Conservation (phyloP, 2,113 vertebrate genomes). For the Eulemur rufifrons region DNA sequence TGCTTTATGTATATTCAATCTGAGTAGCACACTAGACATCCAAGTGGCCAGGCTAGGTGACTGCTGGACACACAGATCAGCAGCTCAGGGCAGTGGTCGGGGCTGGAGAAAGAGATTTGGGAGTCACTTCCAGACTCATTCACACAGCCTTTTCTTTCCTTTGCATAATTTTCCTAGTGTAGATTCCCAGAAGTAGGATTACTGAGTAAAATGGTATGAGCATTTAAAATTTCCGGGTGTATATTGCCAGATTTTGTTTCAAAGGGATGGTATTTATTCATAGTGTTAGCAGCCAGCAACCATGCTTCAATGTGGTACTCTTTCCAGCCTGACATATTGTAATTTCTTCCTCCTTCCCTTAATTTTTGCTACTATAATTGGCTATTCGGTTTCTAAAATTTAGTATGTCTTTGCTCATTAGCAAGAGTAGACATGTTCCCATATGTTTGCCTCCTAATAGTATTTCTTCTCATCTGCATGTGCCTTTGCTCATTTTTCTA, state of each 20-base stretch:
- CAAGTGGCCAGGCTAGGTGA: neutral
- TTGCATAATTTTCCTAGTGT: constrained; percentile 32
- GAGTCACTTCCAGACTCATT: constrained; percentile 24
- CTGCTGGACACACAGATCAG: neutral
- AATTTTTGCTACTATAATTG: constrained; percentile 47
- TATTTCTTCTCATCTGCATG: constrained; percentile 22
- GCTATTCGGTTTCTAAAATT: constrained; percentile 37
- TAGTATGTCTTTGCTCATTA: constrained; percentile 55
- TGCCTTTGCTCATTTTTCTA: constrained; percentile 40
- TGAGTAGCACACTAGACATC: neutral
- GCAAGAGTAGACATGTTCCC: constrained; percentile 32
- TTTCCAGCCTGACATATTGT: constrained; percentile 51
- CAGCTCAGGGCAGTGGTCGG: neutral
- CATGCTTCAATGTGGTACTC: constrained; percentile 18
- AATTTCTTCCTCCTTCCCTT: constrained; percentile 19
- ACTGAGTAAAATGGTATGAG: constrained; percentile 32
- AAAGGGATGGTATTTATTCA: constrained; percentile 38
- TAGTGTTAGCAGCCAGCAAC: constrained; percentile 33
- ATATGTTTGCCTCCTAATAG: constrained; percentile 36
- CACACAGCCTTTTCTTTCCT: constrained; percentile 26
- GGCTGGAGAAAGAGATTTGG: neutral
- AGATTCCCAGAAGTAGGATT: constrained; percentile 50
- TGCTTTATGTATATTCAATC: neutral
- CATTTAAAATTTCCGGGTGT: constrained; percentile 41
- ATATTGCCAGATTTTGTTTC: constrained; percentile 58